A percentile compares a stretch with the other conserved stretches of the same genome.
phyloP scores from a whole-genome alignment of 2,113 vertebrate species.

The Chinchilla lanigera region DNA sequence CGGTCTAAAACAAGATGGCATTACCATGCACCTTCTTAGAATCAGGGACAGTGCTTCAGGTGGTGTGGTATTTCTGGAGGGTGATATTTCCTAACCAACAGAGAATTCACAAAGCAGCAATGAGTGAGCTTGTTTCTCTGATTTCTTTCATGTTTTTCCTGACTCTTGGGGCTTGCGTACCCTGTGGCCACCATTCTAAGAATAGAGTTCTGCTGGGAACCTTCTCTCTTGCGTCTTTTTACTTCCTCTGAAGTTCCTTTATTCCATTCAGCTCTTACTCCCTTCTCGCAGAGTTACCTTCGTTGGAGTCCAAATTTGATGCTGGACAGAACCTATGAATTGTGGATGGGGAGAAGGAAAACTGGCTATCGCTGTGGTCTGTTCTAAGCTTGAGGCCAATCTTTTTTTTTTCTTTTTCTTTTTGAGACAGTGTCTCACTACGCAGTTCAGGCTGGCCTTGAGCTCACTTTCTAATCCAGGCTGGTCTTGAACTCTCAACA shows the following conservation, averaged over 20 bases:
- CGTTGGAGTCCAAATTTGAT: neutral
- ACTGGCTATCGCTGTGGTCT: neutral
- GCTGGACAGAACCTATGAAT: neutral
- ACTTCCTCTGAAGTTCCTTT: neutral
- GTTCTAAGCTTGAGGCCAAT: neutral
- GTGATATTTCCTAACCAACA: slow-evolving; percentile 3
- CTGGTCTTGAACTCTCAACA: no score
- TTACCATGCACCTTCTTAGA: neutral
- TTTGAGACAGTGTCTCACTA: no score
- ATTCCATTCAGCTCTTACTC: neutral
- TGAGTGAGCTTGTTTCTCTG: neutral
- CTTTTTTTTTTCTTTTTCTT: neutral
- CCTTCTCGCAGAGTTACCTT: neutral
- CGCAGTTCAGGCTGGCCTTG: no score
- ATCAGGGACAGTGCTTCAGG: neutral
- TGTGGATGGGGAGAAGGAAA: neutral
- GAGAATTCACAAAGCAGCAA: neutral
- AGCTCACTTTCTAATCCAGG: no score
- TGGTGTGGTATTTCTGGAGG: neutral
- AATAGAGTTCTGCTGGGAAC: neutral
- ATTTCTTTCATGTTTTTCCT: neutral
- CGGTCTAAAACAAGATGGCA: neutral
- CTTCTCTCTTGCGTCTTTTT: neutral
- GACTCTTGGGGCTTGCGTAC: neutral
- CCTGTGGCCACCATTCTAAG: neutral